These are phyloP conservation scores for Paramormyrops kingsleyae DNA, from an alignment of 2,113 vertebrate species.

Conservation along the genomic window DNA sequence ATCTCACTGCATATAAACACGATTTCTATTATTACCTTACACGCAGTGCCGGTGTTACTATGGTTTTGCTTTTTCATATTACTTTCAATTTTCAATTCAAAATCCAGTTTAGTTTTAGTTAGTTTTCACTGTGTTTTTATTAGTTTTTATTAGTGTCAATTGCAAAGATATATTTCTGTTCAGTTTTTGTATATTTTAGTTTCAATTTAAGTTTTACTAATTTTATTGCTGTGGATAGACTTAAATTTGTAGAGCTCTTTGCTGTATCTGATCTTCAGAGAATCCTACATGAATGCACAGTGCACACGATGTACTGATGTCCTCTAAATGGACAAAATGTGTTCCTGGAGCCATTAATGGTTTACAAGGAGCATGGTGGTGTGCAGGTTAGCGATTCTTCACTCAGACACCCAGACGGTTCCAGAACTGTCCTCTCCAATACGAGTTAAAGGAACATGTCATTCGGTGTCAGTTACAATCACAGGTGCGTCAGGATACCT, in stretches of 20 bases:
- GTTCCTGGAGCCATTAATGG: not conserved
- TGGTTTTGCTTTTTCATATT: not conserved
- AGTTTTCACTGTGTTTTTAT: not conserved
- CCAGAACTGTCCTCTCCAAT: not conserved
- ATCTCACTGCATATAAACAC: not conserved
- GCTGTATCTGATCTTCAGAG: not conserved
- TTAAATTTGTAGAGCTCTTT: not conserved
- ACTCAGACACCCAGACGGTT: constrained; percentile 28
- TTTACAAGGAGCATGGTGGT: not conserved
- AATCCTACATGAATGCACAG: not conserved
- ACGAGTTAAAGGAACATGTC: constrained; percentile 28
- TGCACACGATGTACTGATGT: not conserved
- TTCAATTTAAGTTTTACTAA: not conserved
- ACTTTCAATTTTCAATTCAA: not conserved
- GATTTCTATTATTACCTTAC: not conserved
- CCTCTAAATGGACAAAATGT: not conserved
- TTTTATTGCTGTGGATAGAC: not conserved
- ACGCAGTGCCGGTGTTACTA: not conserved
- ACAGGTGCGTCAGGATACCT: not conserved
- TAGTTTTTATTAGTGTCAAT: not conserved
- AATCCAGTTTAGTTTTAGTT: not conserved
- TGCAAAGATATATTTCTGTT: not conserved
- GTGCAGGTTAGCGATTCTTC: constrained; percentile 26
- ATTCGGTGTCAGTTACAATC: constrained; percentile 23
- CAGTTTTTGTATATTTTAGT: not conserved